Base-by-base conservation (phyloP, 1,140 invertebrate genomes). In the Heliothis virescens region DNA sequence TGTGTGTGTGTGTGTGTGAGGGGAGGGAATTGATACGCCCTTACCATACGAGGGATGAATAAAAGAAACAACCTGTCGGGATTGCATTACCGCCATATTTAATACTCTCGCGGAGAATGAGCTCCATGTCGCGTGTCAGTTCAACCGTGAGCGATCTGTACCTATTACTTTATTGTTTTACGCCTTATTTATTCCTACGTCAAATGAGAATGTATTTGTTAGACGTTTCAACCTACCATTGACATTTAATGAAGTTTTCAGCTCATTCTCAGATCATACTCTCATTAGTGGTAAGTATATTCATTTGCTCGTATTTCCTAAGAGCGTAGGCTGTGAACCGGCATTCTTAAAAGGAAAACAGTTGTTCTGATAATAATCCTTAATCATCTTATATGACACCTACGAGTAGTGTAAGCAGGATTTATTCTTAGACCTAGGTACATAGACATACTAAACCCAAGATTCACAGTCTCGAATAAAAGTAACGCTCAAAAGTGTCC, bases 41-140 rank as follows among this genome's bases (percentile, higher is more conserved):
- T 76, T 76, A 76, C 41, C 41, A 75, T 65, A 76, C 74, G 74
- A 65, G 74, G 53, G 59, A 63, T 76, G 74, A 76, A 76, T 76
- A 76, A 76, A 76, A 76, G 47, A 76, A 76, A 34, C 60, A 65
- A 76, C 13, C 67, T 53, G 67, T 52, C 67, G 16, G 16, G 59
- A 76, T 76, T 76, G 74, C 60, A 71, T 71, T 71, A 71, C 67
- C 48, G 48, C 34, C 67, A 26, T 71, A 71, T 71, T 71, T 71
- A 71, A 71, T 71, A 71, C 67, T 13, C 47, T 26, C 63, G 11
- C 10, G 21, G 67, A 71, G 4, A 52, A 71, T 50, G 48, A 52
- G 48, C 13, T 53, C 12, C 26, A 52, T 52, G 18, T 52, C 18
- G 15, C 21, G 67, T 52, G 47, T 26, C 47, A n/a, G 47, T 50